Conservation (phyloP, 2,797 vertebrate species). For the Gadopsis bispinosus region DNA sequence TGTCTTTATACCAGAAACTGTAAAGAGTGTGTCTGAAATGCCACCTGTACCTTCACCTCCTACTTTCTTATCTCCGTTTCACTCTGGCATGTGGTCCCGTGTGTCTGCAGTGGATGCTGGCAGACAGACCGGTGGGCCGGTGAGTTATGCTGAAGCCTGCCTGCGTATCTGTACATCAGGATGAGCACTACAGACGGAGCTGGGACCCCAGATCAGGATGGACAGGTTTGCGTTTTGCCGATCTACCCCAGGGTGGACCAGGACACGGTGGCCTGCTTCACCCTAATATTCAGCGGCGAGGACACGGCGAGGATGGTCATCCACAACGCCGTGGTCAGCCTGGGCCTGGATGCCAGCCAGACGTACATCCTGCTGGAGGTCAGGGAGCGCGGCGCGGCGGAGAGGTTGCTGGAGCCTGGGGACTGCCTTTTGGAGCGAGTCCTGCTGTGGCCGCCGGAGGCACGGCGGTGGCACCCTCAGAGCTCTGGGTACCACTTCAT, state of each 20-base stretch:
- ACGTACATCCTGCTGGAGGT: conserved; percentile 91
- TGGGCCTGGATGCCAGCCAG: conserved; percentile 84
- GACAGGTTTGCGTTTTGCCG: conserved; percentile 84
- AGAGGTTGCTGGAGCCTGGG: conserved; percentile 84
- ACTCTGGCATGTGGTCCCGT: background rate
- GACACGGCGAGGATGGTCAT: conserved; percentile 86
- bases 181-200: conserved; percentile 89
- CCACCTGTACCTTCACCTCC: background rate
- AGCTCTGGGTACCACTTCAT: conserved; percentile 91
- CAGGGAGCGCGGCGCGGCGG: conserved; percentile 83
- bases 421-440: conserved; percentile 89
- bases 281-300: conserved; percentile 83
- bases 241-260: conserved; percentile 87
- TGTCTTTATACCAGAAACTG: background rate
- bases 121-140: conserved; percentile 57
- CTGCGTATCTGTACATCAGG: conserved; percentile 73
- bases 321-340: conserved; percentile 78
- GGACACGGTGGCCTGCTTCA: conserved; percentile 82
- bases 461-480: conserved; percentile 87
- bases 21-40: background rate
- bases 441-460: conserved; percentile 89
- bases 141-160: conserved; percentile 86
- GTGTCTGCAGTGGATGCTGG: conserved; percentile 71
- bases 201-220: conserved; percentile 73
- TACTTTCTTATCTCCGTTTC: background rate